These are phyloP conservation scores for Blastomussa wellsi DNA, from an alignment of 92 coral and sea anemone genomes.

Conservation along the genomic window DNA sequence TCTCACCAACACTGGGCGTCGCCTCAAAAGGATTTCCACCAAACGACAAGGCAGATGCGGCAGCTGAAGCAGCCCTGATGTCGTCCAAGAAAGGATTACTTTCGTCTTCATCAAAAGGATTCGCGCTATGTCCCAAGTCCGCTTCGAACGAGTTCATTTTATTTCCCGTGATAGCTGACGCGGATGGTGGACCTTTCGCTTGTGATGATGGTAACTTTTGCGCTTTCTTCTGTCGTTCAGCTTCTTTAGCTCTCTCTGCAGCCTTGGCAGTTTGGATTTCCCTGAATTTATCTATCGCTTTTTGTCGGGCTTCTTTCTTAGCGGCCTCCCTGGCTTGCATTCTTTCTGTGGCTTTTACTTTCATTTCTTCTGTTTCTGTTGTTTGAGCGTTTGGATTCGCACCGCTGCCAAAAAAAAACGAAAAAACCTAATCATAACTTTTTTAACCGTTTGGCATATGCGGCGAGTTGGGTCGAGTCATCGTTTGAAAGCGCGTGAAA, in stretches of 20 bases:
- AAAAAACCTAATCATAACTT: background rate
- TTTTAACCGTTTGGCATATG: too few species aligned
- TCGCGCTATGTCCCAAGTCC: constrained; percentile 72
- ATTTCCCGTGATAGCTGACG: background rate
- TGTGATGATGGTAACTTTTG: constrained; percentile 32
- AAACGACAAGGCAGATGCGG: constrained; percentile 70
- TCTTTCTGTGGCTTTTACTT: constrained; percentile 71
- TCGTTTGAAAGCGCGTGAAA: too few species aligned
- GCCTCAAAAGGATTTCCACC: constrained; percentile 72
- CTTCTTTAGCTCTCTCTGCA: constrained; percentile 63
- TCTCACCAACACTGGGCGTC: constrained; percentile 27
- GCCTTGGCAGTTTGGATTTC: constrained; percentile 69
- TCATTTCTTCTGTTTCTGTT: constrained; percentile 71
- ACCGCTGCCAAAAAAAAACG: constrained; percentile 65
- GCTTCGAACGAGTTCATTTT: constrained; percentile 85
- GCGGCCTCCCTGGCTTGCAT: constrained; percentile 58
- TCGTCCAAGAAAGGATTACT: constrained; percentile 88
- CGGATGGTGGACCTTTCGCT: constrained; percentile 12
- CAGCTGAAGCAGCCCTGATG: constrained; percentile 83
- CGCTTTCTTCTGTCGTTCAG: constrained; percentile 37
- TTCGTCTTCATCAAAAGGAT: constrained; percentile 69
- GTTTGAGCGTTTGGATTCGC: constrained; percentile 96
- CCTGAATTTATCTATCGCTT: constrained; percentile 67
- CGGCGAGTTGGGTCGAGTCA: too few species aligned
- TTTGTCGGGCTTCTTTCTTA: constrained; percentile 73